phyloP scores from a whole-genome alignment of 92 coral and sea anemone genomes.

The Umimayanthus chanpuru region DNA sequence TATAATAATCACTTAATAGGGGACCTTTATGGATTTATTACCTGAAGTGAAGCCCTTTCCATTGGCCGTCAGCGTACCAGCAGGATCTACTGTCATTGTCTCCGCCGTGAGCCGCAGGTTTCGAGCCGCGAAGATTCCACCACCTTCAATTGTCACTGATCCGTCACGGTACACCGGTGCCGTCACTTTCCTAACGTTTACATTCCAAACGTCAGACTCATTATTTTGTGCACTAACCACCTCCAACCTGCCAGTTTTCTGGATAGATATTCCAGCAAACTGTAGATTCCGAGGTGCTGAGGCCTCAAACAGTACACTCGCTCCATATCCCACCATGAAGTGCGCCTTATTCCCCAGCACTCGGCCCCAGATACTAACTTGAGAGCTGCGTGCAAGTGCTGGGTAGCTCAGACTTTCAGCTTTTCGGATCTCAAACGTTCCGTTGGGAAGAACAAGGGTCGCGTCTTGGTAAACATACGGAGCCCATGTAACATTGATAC shows the following conservation, averaged over 20 bases:
- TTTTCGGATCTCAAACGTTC: conserved; percentile 69
- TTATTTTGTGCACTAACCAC: conserved; percentile 58
- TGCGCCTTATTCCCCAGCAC: conserved; percentile 67
- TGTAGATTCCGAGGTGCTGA: conserved; percentile 56
- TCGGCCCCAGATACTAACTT: conserved; percentile 68
- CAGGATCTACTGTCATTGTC: conserved; percentile 59
- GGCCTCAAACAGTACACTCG: conserved; percentile 60
- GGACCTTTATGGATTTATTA: neutral
- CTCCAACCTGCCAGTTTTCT: conserved; percentile 68
- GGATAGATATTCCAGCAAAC: conserved; percentile 73
- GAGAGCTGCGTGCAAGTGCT: conserved; percentile 59
- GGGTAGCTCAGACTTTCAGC: conserved; percentile 65
- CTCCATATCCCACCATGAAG: conserved; percentile 72
- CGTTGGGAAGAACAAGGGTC: conserved; percentile 69
- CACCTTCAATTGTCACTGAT: conserved; percentile 69
- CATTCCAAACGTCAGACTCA: conserved; percentile 62
- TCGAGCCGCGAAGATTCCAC: conserved; percentile 64
- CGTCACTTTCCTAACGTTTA: conserved; percentile 52
- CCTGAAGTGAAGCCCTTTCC: conserved; percentile 70
- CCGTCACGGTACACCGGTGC: conserved; percentile 76
- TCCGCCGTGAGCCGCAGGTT: conserved; percentile 57
- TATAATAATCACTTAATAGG: no score
- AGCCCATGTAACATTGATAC: conserved; percentile 75
- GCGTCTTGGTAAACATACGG: conserved; percentile 65
- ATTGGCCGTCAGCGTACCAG: conserved; percentile 60